These are phyloP conservation scores for Mobula hypostoma DNA, from an alignment of 2,113 vertebrate species.

Conservation along the genomic window DNA sequence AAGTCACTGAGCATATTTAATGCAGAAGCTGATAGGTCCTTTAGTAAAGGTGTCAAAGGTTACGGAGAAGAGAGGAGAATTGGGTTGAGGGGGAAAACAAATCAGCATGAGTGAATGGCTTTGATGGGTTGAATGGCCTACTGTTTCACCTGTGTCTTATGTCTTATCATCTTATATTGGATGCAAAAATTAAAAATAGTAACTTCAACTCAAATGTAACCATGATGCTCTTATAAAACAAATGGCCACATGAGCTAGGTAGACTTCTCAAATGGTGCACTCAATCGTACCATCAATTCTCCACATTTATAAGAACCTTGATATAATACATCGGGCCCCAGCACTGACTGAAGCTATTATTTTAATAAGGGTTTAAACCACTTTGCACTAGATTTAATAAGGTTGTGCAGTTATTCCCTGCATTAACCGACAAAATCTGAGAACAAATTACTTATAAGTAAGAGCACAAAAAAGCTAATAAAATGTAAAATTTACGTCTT, in stretches of 20 bases:
- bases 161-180: background rate
- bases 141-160: no score
- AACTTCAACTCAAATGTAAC: background rate
- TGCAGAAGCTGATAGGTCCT: no score
- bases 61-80: no score
- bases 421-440: background rate
- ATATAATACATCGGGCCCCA: background rate
- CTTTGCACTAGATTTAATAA: background rate
- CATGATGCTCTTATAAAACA: background rate
- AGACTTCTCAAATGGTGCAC: background rate
- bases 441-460: background rate
- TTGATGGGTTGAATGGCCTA: no score
- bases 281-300: background rate
- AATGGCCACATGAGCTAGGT: no score
- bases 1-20: no score
- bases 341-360: background rate
- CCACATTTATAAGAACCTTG: background rate
- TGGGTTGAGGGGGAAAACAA: no score
- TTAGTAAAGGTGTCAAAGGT: no score
- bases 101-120: no score
- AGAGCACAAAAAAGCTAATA: background rate
- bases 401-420: background rate
- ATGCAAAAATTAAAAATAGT: constrained; percentile 9
- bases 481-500: background rate
- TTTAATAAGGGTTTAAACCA: background rate